Evolutionary conservation across 2,113 vertebrate species (phyloP).

Genomic region (Irena cyanogastra): DNA sequence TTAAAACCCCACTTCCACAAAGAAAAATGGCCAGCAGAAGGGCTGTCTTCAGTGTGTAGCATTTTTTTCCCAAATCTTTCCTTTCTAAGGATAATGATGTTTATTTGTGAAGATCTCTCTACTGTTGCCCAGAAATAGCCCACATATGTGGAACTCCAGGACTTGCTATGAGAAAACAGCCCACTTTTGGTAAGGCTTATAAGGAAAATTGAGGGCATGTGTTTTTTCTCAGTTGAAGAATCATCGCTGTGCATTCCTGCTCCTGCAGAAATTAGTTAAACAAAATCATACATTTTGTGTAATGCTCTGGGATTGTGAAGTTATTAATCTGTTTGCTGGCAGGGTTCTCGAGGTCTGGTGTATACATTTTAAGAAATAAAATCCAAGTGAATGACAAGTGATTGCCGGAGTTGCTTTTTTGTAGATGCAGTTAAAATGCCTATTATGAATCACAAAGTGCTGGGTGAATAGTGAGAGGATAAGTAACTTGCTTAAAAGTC

Average conservation of each 20-base stretch:
- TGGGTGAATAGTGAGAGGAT: background rate
- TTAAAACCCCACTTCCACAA: background rate
- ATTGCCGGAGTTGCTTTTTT: accelerated
- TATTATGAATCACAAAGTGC: background rate
- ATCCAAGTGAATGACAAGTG: background rate
- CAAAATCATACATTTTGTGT: background rate
- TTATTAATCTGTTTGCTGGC: background rate
- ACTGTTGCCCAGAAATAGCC: background rate
- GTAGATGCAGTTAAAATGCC: background rate
- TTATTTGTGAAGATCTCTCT: background rate
- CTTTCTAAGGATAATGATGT: background rate
- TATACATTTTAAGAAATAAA: background rate
- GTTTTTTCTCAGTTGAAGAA: background rate
- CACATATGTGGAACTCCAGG: background rate
- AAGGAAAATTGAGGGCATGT: background rate
- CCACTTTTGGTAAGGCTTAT: background rate
- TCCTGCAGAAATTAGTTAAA: background rate
- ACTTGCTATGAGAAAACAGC: background rate
- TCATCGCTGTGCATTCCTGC: background rate
- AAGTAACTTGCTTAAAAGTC: background rate
- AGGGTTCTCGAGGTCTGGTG: background rate
- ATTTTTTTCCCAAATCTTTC: background rate
- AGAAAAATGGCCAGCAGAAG: background rate
- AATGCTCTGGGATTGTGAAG: background rate
- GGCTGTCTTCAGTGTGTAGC: background rate